These are phyloP conservation scores for Platygyra sinensis DNA, from an alignment of 64 coral and sea anemone species.

Conservation along the genomic window DNA sequence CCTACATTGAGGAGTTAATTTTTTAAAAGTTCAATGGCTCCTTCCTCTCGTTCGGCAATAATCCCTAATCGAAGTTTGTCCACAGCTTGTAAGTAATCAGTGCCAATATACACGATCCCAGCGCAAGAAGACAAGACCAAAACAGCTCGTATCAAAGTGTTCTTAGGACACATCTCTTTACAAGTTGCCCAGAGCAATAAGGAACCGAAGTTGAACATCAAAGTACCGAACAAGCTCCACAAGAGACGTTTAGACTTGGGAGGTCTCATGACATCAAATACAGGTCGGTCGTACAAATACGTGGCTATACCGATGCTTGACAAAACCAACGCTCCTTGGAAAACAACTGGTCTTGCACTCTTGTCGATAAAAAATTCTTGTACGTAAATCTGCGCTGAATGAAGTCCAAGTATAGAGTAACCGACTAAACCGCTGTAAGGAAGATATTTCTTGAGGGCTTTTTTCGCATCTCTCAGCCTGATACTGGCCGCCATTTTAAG, in stretches of 20 bases:
- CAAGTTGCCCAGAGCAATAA: slow-evolving; percentile 74
- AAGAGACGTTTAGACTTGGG: slow-evolving; percentile 57
- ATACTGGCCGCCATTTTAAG: slow-evolving; percentile 51
- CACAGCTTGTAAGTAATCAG: slow-evolving; percentile 57
- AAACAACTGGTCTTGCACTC: slow-evolving; percentile 45
- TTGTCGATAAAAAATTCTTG: slow-evolving; percentile 45
- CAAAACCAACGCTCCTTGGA: slow-evolving; percentile 63
- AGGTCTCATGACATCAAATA: too few species aligned
- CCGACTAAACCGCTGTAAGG: too few species aligned
- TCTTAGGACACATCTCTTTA: slow-evolving; percentile 64
- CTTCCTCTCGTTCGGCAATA: slow-evolving; percentile 54
- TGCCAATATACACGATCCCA: too few species aligned
- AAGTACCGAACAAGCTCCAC: slow-evolving; percentile 66
- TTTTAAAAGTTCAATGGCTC: background rate
- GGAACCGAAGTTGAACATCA: too few species aligned
- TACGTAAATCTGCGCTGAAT: slow-evolving; percentile 55
- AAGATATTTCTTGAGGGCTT: too few species aligned
- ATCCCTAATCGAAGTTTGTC: slow-evolving; percentile 42
- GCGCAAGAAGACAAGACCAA: too few species aligned
- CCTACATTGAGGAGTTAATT: background rate
- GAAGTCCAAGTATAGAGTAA: slow-evolving; percentile 55
- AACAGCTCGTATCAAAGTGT: slow-evolving; percentile 46
- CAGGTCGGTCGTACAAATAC: too few species aligned
- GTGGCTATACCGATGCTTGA: too few species aligned
- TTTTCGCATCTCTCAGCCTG: too few species aligned